phyloP scores from a whole-genome alignment of 2,113 vertebrate species.

The Oriolus oriolus region DNA sequence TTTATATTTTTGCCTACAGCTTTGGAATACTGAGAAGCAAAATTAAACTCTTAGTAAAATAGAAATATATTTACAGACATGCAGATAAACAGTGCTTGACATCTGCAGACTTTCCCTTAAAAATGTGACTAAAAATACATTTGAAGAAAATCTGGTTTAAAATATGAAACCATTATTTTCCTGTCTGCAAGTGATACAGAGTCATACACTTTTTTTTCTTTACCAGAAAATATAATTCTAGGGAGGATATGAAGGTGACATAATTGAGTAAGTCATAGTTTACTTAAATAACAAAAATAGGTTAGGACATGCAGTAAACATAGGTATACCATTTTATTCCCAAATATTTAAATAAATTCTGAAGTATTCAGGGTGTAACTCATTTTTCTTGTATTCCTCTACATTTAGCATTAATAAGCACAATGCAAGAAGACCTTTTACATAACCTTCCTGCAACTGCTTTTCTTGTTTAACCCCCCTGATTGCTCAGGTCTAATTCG shows the following conservation, averaged over 20 bases:
- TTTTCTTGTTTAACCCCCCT: background rate
- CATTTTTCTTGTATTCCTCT: background rate
- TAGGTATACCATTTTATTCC: background rate
- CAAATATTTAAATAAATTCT: background rate
- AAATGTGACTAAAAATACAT: background rate
- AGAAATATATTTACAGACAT: background rate
- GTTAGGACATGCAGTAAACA: background rate
- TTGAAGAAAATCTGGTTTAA: background rate
- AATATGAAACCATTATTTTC: background rate
- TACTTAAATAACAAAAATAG: background rate
- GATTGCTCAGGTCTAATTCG: background rate
- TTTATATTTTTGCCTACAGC: background rate
- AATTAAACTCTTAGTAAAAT: background rate
- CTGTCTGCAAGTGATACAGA: background rate
- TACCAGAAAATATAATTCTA: background rate
- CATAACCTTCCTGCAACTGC: background rate
- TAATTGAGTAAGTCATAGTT: background rate
- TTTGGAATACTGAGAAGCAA: background rate
- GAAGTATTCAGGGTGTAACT: background rate
- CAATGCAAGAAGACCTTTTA: background rate
- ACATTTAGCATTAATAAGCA: background rate
- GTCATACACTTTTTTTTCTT: background rate
- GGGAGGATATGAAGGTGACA: background rate
- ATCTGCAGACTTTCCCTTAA: background rate
- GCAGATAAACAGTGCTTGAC: background rate